Base-by-base conservation (phyloP, 2,797 vertebrate genomes). In the Sebastes nivosus region DNA sequence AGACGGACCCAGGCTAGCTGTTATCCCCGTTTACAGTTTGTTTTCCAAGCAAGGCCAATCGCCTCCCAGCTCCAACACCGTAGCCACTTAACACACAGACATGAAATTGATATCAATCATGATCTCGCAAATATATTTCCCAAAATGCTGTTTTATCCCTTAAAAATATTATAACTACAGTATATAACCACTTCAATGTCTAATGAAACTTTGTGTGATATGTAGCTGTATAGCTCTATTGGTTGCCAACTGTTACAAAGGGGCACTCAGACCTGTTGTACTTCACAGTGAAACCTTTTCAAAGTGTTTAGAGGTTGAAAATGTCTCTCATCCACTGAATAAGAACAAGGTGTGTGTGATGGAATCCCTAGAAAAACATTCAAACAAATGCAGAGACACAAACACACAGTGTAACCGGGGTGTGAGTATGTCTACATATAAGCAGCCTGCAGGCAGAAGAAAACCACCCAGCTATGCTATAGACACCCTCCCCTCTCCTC, bases 381-480 rank as follows among this genome's bases (percentile, higher is more conserved):
- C 8, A 64, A 72, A 32, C 77, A 55, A 76, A 72, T 24, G 29
- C 36, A 36, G 27, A 61, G 12, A 70, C 11, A 58, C 7, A 29
- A 67, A 12, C 50, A 24, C 20, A 13, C 36, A 22, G 6, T 42
- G 77, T 80, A 61, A 82, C 83, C 68, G 68, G 34, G 75, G 57
- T 38, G 22, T 2, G 14, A 72, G 61, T 38, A 46, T 66, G 74
- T 84, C 18, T 14, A 61, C 46, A 60, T 82, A 60, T 36, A 84
- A 77, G 77, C 9, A 20, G 75, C 85, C 79, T 79, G 75, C 52
- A 78, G 79, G 60, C 77, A 66, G 76, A 66, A 42, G 73, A 32
- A 57, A 75, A 54, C 55, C 25, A 57, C 55, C 46, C 77, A 84
- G 75, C 77, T 74, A 59, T 73, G 59, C 58, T 76, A 82, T 54